Evolutionary conservation across 2,888 invertebrate species (phyloP), one percentile per base, ranked within the genome.

Genomic region (Ectemnius continuus): DNA sequence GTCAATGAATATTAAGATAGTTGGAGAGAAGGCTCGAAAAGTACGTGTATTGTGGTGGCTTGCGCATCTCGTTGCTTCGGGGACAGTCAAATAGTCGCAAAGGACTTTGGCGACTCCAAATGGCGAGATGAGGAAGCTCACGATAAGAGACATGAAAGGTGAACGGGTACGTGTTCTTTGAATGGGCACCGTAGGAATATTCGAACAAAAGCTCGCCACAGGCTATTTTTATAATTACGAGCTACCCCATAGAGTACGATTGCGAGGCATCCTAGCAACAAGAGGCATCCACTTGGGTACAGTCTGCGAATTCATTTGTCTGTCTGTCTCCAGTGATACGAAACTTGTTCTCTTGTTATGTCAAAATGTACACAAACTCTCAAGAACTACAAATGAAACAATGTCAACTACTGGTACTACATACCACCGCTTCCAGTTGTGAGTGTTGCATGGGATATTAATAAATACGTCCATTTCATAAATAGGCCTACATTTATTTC

Each of bases 191-290:
- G 57, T 56, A 45, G 61, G 36, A 63, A 11, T 52, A 1, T 2
- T 6, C 63, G 18, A 63, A 74, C 74, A 73, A 76, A 74, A 61
- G 46, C 45, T 45, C 20, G 14, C 56, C 69, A 73, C 59, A 16
- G 46, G 57, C 62, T 60, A 70, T 75, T 70, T 64, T 71, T 65
- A 58, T 76, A 76, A 76, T 76, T 76, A 76, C 71, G 65, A 23
- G 64, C 67, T 56, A 75, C 64, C 68, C 62, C 16, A 52, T 18
- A 48, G 26, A 45, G 52, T 23, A 36, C 61, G 23, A 26, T 20
- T 46, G 14, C 1, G 14, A 26, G 48, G 52, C n/a, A 52, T 63
- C 64, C 56, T 74, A n/a, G 18, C 46, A 48, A 56, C 36, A 52
- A 52, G 52, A 52, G 52, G 46, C 57, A 46, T 65, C 14, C 23